Base-by-base conservation (phyloP, 64 coral and sea anemone species). In the Montipora efflorescens region DNA sequence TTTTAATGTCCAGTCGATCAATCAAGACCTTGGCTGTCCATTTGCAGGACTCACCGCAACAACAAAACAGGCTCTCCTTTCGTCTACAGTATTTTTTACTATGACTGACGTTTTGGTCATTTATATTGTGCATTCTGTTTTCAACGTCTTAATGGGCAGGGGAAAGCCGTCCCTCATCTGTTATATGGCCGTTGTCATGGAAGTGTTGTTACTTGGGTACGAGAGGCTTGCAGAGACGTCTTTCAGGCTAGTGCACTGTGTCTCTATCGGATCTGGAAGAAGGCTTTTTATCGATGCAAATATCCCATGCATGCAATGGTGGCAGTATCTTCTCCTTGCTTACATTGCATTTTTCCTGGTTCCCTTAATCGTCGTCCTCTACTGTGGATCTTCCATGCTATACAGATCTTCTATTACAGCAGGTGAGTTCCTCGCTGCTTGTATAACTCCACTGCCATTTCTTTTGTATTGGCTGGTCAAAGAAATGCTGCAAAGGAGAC, bases 171-270 rank as follows among this genome's bases (percentile, higher is more conserved):
- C 15, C 8, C 76, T 92, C 14, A 73, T 66, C 45, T 84, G 43
- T 7, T 92, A 95, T 53, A 11, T 82, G 46, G 94, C 94, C n/a
- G 90, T 70, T 75, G 19, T 91, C 19, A 43, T 95, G 20, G 94
- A 95, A 75, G 78, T 95, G 8, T 61, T 95, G 19, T 69, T 95
- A 36, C 28, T 36, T 36, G 28, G 28, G 1, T 25, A 25, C 25
- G 25, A 25, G 25, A 25, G 25, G 25, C 25, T 25, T 25, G 25
- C 25, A 25, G 25, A 25, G 25, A 25, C 25, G 25, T 25, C 25
- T 25, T 25, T 25, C 1, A 25, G 25, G 25, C 25, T 25, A 25
- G 25, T 25, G 25, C 25, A 25, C 25, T 25, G 25, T 25, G 25
- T 25, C 25, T 25, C 25, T 25, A 25, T 25, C 25, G 25, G 25